Evolutionary conservation across 2,888 invertebrate species (phyloP).

Genomic region (Papilio protenor): DNA sequence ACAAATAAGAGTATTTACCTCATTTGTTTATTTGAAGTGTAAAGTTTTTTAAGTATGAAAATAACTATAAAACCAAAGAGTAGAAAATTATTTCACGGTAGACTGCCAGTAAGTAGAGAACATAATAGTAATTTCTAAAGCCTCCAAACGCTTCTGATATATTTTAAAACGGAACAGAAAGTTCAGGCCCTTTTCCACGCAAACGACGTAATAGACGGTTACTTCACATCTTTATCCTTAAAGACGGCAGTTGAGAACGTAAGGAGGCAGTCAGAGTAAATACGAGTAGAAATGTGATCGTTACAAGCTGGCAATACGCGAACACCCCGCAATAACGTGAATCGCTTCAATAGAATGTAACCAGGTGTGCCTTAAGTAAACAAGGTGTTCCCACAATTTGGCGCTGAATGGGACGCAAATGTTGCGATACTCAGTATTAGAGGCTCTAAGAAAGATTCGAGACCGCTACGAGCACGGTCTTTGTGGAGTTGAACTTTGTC

Average conservation of each 20-base stretch:
- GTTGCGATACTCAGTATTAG: constrained; percentile 43
- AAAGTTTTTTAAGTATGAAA: constrained; percentile 40
- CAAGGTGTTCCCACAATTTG: constrained; percentile 65
- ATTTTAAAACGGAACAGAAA: constrained; percentile 15
- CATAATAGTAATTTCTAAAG: background rate
- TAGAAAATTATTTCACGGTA: background rate
- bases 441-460: constrained; percentile 34
- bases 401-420: constrained; percentile 55
- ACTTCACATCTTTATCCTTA: constrained; percentile 49
- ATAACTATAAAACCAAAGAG: background rate
- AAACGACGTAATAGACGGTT: constrained; percentile 21
- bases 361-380: constrained; percentile 65
- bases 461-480: background rate
- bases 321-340: constrained; percentile 52
- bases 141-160: background rate
- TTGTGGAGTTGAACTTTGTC: constrained; percentile 4
- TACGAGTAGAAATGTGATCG: constrained; percentile 31
- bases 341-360: constrained; percentile 56
- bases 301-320: constrained; percentile 42
- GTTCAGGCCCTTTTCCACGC: background rate
- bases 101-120: background rate
- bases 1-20: constrained; percentile 47
- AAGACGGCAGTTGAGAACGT: constrained; percentile 68
- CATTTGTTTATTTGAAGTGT: constrained; percentile 32
- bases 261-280: constrained; percentile 47